phyloP scores from a whole-genome alignment of 2,113 vertebrate genomes.

The Thamnaconus septentrionalis region DNA sequence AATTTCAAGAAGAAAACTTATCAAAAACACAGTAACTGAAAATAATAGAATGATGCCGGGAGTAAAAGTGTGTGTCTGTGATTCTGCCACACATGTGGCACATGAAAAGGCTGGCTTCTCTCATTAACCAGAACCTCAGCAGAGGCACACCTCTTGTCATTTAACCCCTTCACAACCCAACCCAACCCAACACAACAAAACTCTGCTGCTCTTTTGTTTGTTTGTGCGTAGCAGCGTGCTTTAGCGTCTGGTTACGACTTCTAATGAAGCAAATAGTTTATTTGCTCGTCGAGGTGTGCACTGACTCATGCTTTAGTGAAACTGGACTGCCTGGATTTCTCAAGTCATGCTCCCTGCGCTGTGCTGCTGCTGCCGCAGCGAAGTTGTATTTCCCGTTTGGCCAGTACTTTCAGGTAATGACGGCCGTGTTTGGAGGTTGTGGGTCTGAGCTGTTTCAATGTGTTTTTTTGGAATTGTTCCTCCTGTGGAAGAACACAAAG shows the following conservation, averaged over 20 bases:
- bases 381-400: conserved; percentile 69
- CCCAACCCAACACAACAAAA: neutral
- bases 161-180: neutral
- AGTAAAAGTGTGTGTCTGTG: conserved; percentile 15
- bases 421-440: conserved; percentile 45
- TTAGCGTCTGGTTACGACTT: conserved; percentile 1
- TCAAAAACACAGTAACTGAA: conserved; percentile 13
- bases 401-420: conserved; percentile 40
- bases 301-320: conserved; percentile 52
- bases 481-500: neutral
- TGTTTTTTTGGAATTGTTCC: conserved; percentile 39
- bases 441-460: conserved; percentile 44
- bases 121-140: conserved; percentile 49
- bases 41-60: neutral
- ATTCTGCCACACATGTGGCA: conserved; percentile 31
- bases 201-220: no score
- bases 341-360: conserved; percentile 21
- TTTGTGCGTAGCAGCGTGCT: no score
- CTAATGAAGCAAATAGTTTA: conserved; percentile 13
- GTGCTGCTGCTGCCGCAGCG: conserved; percentile 3
- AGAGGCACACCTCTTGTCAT: neutral
- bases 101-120: conserved; percentile 21
- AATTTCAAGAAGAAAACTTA: neutral
- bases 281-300: conserved; percentile 18
- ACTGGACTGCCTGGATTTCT: conserved; percentile 56